These are phyloP conservation scores for Caretta caretta DNA, from an alignment of 2,113 vertebrate species.

Conservation along the genomic window DNA sequence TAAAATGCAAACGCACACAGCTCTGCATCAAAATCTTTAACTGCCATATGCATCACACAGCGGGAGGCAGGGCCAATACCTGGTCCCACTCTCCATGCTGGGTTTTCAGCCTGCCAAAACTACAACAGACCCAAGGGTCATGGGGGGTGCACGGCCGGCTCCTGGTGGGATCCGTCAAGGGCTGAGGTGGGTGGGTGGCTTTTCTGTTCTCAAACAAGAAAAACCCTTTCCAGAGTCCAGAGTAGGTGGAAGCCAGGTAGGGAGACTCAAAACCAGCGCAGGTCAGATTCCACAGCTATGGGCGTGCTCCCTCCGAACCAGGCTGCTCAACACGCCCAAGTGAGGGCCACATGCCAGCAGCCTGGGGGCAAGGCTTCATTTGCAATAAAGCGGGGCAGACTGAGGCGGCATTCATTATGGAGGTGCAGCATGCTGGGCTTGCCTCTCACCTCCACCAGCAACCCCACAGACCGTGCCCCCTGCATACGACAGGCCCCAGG, in stretches of 20 bases:
- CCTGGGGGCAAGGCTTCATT: neutral
- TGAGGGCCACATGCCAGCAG: neutral
- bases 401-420: neutral
- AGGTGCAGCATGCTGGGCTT: neutral
- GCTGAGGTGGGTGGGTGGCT: neutral
- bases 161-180: neutral
- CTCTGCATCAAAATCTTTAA: neutral
- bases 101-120: neutral
- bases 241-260: neutral
- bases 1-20: neutral
- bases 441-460: neutral
- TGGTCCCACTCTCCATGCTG: neutral
- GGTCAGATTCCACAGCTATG: neutral
- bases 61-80: neutral
- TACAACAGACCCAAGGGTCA: neutral
- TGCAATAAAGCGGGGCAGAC: neutral
- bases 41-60: neutral
- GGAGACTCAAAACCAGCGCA: neutral
- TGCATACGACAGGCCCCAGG: neutral
- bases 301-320: neutral
- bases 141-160: rapidly evolving
- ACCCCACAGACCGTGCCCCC: neutral
- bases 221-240: neutral
- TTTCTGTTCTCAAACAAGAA: neutral
- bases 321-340: neutral